Base-by-base conservation (phyloP, 2,888 invertebrate genomes). In the Nyleta sp. region DNA sequence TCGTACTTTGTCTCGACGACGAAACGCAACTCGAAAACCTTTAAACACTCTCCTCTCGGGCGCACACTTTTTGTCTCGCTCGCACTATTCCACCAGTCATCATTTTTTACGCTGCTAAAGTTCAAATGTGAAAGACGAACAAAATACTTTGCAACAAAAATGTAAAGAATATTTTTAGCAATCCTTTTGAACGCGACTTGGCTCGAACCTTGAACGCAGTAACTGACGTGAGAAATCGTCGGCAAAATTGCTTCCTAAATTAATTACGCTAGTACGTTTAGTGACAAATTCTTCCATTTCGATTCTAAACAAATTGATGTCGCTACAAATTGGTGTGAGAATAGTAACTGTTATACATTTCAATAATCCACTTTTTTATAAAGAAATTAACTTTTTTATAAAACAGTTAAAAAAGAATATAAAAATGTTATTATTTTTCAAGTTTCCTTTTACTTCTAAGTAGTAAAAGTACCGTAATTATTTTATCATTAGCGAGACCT, bases 81-180 rank as follows among this genome's bases (percentile, higher is more conserved):
- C 44, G 8, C 48, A 35, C 42, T 57, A 22, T 71, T 72, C 15
- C 42, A 57, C 64, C 13, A 72, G 64, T 72, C 55, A 72, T 72
- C 57, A 57, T 57, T 72, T 72, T 70, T 64, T 72, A 38, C 35
- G 24, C 38, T 13, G 15, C 20, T 42, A 73, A 73, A 73, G 67
- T 74, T 74, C 60, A 60, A 67, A 60, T 74, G 67, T 74, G 74
- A 74, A 50, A 64, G 52, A 67, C 53, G 67, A 28, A 60, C 64
- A 73, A 40, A 64, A 64, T 50, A 57, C 40, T 17, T 57, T 64
- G 64, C 46, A 65, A 50, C 72, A 73, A 73, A 73, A 57, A 57
- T 57, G 48, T 50, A 38, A 65, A 17, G 53, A 64, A 55, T 73
- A 73, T 65, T 72, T 72, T 72, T 72, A 70, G 60, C 70, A 52